phyloP scores from a whole-genome alignment of 1,140 invertebrate genomes.

The Sycobia sp. region DNA sequence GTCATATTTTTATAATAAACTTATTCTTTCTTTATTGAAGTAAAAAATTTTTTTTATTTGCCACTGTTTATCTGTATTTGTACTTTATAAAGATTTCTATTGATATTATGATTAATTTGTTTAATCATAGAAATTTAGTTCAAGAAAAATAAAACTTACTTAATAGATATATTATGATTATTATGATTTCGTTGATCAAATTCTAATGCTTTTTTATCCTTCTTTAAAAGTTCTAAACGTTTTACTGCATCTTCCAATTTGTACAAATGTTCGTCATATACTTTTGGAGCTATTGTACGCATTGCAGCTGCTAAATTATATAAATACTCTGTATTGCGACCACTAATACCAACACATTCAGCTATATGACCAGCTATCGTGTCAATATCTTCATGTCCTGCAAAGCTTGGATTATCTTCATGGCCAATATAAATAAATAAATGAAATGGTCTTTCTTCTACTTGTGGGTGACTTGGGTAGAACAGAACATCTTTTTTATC shows the following conservation, averaged over 20 bases:
- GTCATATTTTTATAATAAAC: too few species aligned
- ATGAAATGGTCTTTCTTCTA: constrained; percentile 64
- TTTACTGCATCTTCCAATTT: constrained; percentile 71
- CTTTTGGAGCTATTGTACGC: constrained; percentile 72
- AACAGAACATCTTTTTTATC: constrained; percentile 72
- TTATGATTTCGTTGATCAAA: constrained; percentile 23
- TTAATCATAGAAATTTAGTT: neutral
- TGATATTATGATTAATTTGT: neutral
- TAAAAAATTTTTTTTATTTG: too few species aligned
- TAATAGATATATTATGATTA: constrained; percentile 28
- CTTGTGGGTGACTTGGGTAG: constrained; percentile 61
- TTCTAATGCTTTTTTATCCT: constrained; percentile 25
- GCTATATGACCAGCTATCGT: constrained; percentile 81
- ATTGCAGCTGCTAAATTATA: constrained; percentile 83
- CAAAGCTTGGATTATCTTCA: constrained; percentile 78
- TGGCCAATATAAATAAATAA: constrained; percentile 85
- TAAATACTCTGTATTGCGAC: constrained; percentile 86
- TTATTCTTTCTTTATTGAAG: too few species aligned
- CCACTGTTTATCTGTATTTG: neutral
- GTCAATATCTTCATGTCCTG: constrained; percentile 74
- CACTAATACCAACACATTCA: constrained; percentile 77
- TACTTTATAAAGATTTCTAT: neutral
- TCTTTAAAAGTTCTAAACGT: constrained; percentile 44
- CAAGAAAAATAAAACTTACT: constrained; percentile 15
- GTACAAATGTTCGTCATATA: constrained; percentile 77